Percentiles rank a stretch among this genome's conserved stretches.
These are phyloP conservation scores for Argya squamiceps DNA, from an alignment of 2,797 vertebrate species.

Conservation along the genomic window DNA sequence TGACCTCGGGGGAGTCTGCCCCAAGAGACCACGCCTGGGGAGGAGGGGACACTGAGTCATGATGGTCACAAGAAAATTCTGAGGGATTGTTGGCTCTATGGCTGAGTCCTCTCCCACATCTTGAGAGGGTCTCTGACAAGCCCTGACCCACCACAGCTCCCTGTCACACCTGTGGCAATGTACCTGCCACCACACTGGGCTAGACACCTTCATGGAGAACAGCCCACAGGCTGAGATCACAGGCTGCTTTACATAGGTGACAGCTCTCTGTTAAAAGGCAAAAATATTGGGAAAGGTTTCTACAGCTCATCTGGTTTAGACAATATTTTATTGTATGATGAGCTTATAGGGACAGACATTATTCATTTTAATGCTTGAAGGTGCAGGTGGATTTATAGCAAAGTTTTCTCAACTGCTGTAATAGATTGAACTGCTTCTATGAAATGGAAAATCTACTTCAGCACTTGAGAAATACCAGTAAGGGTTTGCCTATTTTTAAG, in stretches of 20 bases:
- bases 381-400: not conserved
- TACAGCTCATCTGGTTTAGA: not conserved
- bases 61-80: not conserved
- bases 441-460: not conserved
- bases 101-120: accelerated
- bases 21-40: not conserved
- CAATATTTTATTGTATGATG: not conserved
- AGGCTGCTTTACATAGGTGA: not conserved
- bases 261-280: not conserved
- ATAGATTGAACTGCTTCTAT: not conserved
- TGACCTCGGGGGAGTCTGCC: too few species aligned
- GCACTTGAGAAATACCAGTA: not conserved
- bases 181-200: not conserved
- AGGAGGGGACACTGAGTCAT: not conserved
- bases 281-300: accelerated
- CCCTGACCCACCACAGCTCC: accelerated
- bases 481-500: not conserved
- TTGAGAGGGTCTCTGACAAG: not conserved
- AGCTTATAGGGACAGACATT: not conserved
- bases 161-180: accelerated
- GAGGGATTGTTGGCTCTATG: accelerated
- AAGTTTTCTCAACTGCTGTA: not conserved
- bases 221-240: not conserved
- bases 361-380: not conserved
- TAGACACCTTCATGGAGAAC: accelerated